A percentile compares a stretch with the other conserved stretches of the same genome.
Conservation (phyloP, 2,888 invertebrate species). For the Ichneumon xanthorius region DNA sequence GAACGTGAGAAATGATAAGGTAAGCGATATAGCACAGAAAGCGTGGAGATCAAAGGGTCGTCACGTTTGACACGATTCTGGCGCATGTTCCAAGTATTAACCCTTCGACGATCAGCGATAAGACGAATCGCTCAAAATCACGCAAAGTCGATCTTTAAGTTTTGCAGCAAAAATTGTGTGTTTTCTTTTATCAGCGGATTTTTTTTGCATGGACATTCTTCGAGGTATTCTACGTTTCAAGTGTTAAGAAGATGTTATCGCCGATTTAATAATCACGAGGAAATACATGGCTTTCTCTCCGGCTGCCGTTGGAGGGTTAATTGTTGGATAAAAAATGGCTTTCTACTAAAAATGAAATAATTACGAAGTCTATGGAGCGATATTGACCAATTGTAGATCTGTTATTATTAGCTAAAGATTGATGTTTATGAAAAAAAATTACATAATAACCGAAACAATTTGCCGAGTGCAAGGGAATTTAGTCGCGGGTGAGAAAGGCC, state of each 20-base stretch:
- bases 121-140: not conserved
- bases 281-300: not conserved
- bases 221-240: not conserved
- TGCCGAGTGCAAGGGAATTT: not conserved
- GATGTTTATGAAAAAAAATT: not conserved
- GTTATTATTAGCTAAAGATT: not conserved
- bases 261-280: not conserved
- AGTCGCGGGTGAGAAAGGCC: not conserved
- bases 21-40: conserved; percentile 17
- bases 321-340: not conserved
- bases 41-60: conserved; percentile 22
- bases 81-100: not conserved
- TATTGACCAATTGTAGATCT: not conserved
- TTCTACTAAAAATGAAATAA: not conserved
- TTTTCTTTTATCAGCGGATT: not conserved
- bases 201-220: not conserved
- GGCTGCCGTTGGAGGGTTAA: not conserved
- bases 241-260: not conserved
- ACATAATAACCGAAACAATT: not conserved
- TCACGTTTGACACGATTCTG: conserved; percentile 18
- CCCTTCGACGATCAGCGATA: not conserved
- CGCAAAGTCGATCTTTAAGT: not conserved
- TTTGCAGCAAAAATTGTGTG: not conserved
- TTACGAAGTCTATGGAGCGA: not conserved
- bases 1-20: not conserved